Conservation (phyloP, 1,140 invertebrate genomes). For the Macrotrachela quadricornifera region DNA sequence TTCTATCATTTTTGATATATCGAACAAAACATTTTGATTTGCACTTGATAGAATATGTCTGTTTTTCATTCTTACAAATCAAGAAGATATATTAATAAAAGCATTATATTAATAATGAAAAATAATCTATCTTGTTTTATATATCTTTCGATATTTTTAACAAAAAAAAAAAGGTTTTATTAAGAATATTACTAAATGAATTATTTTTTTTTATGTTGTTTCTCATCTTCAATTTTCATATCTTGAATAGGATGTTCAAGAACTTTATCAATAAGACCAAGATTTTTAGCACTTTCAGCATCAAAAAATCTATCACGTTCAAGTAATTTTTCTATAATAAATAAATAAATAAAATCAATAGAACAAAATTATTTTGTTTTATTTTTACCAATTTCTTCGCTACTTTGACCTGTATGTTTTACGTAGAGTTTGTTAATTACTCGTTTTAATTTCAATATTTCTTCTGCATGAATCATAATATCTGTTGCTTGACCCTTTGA, state of each 20-base stretch:
- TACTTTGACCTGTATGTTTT: constrained; percentile 62
- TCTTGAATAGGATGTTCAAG: background rate
- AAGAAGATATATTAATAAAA: too few relatives aligned
- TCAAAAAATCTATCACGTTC: constrained; percentile 8
- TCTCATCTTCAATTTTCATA: too few relatives aligned
- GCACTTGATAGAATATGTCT: too few relatives aligned
- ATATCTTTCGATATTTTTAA: too few relatives aligned
- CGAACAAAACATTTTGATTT: too few relatives aligned
- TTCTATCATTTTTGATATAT: too few relatives aligned
- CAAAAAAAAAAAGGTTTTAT: too few relatives aligned
- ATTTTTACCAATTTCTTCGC: constrained; percentile 46
- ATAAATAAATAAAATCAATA: background rate
- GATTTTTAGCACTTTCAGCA: background rate
- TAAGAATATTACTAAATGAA: too few relatives aligned
- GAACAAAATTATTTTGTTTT: background rate
- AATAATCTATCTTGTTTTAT: too few relatives aligned
- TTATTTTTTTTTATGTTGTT: too few relatives aligned
- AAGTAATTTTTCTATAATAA: background rate
- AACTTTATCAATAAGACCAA: constrained; percentile 5
- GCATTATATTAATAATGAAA: too few relatives aligned
- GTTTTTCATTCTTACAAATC: too few relatives aligned
- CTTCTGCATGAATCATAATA: constrained; percentile 90
- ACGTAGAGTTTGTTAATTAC: constrained; percentile 74
- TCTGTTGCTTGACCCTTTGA: constrained; percentile 81
- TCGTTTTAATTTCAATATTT: constrained; percentile 77